These are phyloP conservation scores for Dexiosoma caninum DNA, from an alignment of 2,888 invertebrate genomes.

Conservation along the genomic window DNA sequence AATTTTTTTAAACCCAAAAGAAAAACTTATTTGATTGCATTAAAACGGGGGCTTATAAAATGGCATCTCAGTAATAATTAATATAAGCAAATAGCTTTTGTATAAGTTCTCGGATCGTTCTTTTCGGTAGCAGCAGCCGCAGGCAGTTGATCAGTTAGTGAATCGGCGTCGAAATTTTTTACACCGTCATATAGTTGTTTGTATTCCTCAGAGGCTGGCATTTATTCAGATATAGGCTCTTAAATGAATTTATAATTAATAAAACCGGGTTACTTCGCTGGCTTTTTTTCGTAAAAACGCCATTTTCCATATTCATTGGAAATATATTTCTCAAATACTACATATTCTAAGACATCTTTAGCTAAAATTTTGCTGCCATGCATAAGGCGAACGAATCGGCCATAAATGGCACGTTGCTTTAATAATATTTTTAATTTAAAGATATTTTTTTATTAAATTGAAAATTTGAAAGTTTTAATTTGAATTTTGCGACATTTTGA, in stretches of 20 bases:
- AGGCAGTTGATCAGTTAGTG: slow-evolving; percentile 59
- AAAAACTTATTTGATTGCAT: slow-evolving; percentile 61
- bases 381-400: slow-evolving; percentile 95
- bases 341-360: slow-evolving; percentile 97
- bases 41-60: slow-evolving; percentile 66
- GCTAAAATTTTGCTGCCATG: slow-evolving; percentile 93
- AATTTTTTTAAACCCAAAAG: too few relatives aligned
- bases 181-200: slow-evolving; percentile 63
- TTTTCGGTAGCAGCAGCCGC: slow-evolving; percentile 41
- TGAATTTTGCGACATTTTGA: too few relatives aligned
- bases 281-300: slow-evolving; percentile 95
- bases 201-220: slow-evolving; percentile 35
- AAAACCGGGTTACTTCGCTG: slow-evolving; percentile 82
- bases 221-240: slow-evolving; percentile 65
- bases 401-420: slow-evolving; percentile 98
- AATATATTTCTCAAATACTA: slow-evolving; percentile 97
- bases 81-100: slow-evolving; percentile 73
- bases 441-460: too few relatives aligned
- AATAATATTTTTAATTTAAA: too few relatives aligned
- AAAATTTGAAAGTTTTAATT: too few relatives aligned
- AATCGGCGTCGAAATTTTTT: slow-evolving; percentile 56
- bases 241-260: slow-evolving; percentile 79
- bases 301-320: slow-evolving; percentile 93
- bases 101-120: slow-evolving; percentile 57
- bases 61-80: slow-evolving; percentile 73